phyloP scores from a whole-genome alignment of 2,113 vertebrate genomes.

The Erinaceus europaeus region DNA sequence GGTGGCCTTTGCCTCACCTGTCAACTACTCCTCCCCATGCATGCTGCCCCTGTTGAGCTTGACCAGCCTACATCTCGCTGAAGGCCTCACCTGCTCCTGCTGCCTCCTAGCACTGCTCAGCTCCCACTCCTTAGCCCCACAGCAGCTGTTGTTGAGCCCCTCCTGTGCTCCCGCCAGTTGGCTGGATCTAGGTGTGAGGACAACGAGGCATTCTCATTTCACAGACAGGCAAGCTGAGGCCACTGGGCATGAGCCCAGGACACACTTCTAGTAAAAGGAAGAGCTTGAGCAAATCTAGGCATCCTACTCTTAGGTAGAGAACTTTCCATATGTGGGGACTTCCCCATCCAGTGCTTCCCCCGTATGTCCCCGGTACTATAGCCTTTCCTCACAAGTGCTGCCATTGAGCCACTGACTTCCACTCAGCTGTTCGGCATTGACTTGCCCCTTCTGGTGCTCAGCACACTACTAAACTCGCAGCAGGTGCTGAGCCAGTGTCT shows the following conservation, averaged over 20 bases:
- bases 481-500: background rate
- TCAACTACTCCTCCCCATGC: background rate
- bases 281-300: background rate
- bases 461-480: background rate
- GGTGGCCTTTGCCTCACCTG: background rate
- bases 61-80: background rate
- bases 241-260: background rate
- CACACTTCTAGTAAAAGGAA: background rate
- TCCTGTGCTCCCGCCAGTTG: background rate
- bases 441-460: background rate
- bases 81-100: fast-evolving
- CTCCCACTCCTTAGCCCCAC: background rate
- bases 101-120: background rate
- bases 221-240: background rate
- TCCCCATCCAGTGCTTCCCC: background rate
- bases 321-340: background rate
- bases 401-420: background rate
- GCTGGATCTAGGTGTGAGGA: background rate
- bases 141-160: background rate
- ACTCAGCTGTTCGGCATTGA: background rate
- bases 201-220: background rate
- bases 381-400: background rate
- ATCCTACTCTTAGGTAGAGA: background rate
- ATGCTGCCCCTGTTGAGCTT: background rate
- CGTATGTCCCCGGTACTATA: background rate